Conservation (phyloP, 2,888 invertebrate genomes). For the Cephus rjabovi region DNA sequence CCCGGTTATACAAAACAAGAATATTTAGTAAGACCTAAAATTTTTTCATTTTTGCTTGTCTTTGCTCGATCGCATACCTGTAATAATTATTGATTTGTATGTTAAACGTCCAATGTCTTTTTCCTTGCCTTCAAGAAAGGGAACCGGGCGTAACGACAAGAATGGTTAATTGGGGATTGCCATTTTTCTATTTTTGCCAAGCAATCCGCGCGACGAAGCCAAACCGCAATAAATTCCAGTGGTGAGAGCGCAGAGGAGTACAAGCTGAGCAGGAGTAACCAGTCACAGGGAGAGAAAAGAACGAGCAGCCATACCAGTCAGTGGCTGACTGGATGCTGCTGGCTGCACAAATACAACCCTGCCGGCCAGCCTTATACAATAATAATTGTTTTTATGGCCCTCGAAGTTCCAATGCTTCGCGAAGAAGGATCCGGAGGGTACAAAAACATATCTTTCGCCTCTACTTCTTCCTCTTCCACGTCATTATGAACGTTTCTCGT, state of each 20-base stretch:
- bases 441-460: neutral
- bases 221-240: slow-evolving; percentile 24
- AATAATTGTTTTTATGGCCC: slow-evolving; percentile 23
- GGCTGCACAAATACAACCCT: slow-evolving; percentile 22
- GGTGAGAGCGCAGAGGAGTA: slow-evolving; percentile 9
- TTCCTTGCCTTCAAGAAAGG: neutral
- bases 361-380: slow-evolving; percentile 21
- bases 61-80: neutral
- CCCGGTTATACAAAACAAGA: neutral
- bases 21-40: too few relatives aligned
- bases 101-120: neutral
- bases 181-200: slow-evolving; percentile 19
- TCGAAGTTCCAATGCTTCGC: slow-evolving; percentile 6
- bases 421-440: neutral
- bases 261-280: neutral
- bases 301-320: slow-evolving; percentile 4
- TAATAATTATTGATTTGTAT: neutral
- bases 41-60: neutral
- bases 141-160: neutral
- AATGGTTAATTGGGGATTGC: neutral
- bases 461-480: neutral
- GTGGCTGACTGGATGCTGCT: neutral
- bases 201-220: slow-evolving; percentile 14
- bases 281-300: neutral
- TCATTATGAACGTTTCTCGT: neutral